Base-by-base conservation (phyloP, 2,888 invertebrate genomes). In the Dastarcus helophoroides region DNA sequence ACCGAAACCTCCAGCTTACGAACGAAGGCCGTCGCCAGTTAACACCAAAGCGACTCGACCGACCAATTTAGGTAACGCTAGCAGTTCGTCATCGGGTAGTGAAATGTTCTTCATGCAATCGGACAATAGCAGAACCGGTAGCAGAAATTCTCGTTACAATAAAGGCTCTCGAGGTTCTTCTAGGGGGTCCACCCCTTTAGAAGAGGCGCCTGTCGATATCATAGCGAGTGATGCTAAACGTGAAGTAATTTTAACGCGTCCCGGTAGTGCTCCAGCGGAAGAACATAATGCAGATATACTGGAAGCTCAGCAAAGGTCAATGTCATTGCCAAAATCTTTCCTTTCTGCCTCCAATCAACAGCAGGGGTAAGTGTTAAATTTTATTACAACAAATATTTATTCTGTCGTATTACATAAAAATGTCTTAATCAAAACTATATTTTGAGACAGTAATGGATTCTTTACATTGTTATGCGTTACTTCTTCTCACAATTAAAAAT, bases 71-170 rank as follows among this genome's bases (percentile, higher is more conserved):
- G 47, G 46, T 13, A 50, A 51, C 35, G 37, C 47, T 25, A 39
- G 49, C 37, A 47, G 51, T 35, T 67, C 68, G 1, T 68, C 68
- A 2, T 68, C 68, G 10, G 65, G 65, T 39, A 68, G 68, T 43
- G 69, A 69, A 33, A 61, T 67, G 27, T 69, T 67, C 65, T 52
- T 68, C n/a, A n/a, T n/a, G n/a, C n/a, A n/a, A n/a, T n/a, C n/a
- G n/a, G n/a, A n/a, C n/a, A n/a, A n/a, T n/a, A n/a, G n/a, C n/a
- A n/a, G n/a, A n/a, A n/a, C n/a, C n/a, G n/a, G n/a, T n/a, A n/a
- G n/a, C n/a, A n/a, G n/a, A n/a, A n/a, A n/a, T n/a, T n/a, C n/a
- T n/a, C n/a, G n/a, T n/a, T n/a, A n/a, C n/a, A n/a, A n/a, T n/a
- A n/a, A n/a, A n/a, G n/a, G n/a, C n/a, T n/a, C n/a, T n/a, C n/a